Base-by-base conservation (phyloP, 2,888 invertebrate genomes). In the Parasteatoda lunata region DNA sequence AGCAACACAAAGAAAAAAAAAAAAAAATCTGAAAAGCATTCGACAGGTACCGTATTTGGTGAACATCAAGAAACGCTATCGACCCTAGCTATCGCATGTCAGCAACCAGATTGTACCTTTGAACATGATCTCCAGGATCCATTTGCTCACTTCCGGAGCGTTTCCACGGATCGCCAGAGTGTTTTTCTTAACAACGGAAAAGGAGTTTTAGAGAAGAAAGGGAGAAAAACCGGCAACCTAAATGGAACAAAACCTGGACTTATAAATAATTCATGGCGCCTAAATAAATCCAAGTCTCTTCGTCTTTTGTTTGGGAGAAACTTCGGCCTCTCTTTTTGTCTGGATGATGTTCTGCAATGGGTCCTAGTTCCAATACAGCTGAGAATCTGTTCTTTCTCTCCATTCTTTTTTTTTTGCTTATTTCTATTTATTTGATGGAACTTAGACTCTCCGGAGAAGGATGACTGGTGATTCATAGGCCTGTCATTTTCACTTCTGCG, bases 261-360 rank as follows among this genome's bases (percentile, higher is more conserved):
- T 8, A 75, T 75, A 59, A 47, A 75, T 75, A 75, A 75, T 75
- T 75, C 75, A 75, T 75, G 59, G 64, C 9, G 11, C 64, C 45
- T 47, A 75, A 54, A 59, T 59, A 59, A 75, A 75, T 75, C 75
- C 75, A 64, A 75, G 47, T 75, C 45, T 59, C 64, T 64, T 75
- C 59, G 47, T 45, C 45, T 75, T 52, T 64, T 75, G 9, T 75
- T 75, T 15, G 30, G 13, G n/a, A 70, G 70, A n/a, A 48, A n/a
- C 70, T n/a, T 59, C 9, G 7, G 8, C 59, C 59, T 59, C 54
- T n/a, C 59, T 59, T 59, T 59, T 59, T 59, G 8, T 59, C 9
- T 59, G 59, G 9, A 59, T n/a, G 59, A 59, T 59, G 59, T 59
- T 13, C 59, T n/a, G 8, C n/a, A 30, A 30, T 30, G 30, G 30